Evolutionary conservation across 2,888 invertebrate species (phyloP).

Genomic region (Stegophylla sp.): DNA sequence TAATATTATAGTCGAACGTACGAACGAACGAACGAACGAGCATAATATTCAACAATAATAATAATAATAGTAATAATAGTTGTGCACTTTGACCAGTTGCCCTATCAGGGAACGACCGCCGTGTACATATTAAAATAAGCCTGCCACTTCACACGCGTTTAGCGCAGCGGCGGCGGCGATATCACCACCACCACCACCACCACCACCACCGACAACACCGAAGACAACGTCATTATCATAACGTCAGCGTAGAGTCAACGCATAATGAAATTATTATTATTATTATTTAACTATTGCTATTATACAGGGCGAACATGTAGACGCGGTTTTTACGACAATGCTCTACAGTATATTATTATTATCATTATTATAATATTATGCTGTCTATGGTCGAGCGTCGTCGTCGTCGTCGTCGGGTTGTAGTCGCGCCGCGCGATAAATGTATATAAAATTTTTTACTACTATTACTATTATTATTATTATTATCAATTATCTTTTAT

Average conservation of each 20-base stretch:
- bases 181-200: not conserved
- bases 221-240: not conserved
- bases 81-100: constrained; percentile 56
- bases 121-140: constrained; percentile 33
- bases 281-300: not conserved
- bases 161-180: constrained; percentile 14
- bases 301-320: constrained; percentile 17
- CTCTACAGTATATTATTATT: too few species aligned
- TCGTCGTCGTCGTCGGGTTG: not conserved
- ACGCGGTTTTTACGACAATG: constrained; percentile 26
- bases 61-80: constrained; percentile 47
- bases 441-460: too few species aligned
- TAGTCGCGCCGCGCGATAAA: not conserved
- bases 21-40: not conserved
- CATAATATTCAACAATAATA: constrained; percentile 40
- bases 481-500: not conserved
- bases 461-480: not conserved
- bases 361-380: too few species aligned
- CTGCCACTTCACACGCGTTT: constrained; percentile 22
- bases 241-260: not conserved
- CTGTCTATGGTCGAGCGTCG: not conserved
- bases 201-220: not conserved
- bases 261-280: constrained; percentile 8
- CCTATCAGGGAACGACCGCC: constrained; percentile 21
- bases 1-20: constrained; percentile 16